Conservation (phyloP, 2,888 invertebrate species). For the Ichneumoninae sp. region DNA sequence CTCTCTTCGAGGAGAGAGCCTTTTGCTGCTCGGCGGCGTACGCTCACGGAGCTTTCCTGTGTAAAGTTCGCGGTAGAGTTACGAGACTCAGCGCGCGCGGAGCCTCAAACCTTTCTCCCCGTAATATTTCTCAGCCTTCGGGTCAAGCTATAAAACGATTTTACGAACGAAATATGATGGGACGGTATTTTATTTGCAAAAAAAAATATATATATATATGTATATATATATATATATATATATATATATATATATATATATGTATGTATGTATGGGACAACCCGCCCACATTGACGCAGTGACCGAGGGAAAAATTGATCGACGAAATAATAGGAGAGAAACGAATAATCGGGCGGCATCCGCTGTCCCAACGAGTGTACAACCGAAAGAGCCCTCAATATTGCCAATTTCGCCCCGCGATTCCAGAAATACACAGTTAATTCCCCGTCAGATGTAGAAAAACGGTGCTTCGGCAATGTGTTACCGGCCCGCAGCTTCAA, state of each 20-base stretch:
- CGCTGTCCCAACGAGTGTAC: not conserved
- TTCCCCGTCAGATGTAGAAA: not conserved
- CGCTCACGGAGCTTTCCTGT: conserved; percentile 27
- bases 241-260: too few relatives aligned
- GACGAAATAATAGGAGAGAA: not conserved
- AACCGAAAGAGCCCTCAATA: conserved; percentile 3
- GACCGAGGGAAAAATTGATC: conserved; percentile 8
- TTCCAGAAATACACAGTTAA: conserved; percentile 8
- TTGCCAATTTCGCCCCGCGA: conserved; percentile 11
- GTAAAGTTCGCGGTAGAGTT: conserved; percentile 31
- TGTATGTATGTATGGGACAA: not conserved
- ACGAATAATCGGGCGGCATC: not conserved
- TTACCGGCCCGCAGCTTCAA: not conserved
- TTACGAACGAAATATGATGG: conserved; percentile 17
- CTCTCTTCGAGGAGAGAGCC: conserved; percentile 41
- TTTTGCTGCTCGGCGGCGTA: conserved; percentile 47
- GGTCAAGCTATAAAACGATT: conserved; percentile 4
- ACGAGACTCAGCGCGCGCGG: conserved; percentile 4
- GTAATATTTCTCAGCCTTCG: not conserved
- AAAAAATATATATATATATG: not conserved
- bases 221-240: not conserved
- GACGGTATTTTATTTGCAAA: not conserved
- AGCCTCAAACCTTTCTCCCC: conserved; percentile 18
- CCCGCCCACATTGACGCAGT: not conserved
- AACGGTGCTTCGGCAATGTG: not conserved